A percentile compares a stretch with the other conserved stretches of the same genome.
Conservation (phyloP, 2,113 vertebrate genomes). For the Laticauda colubrina region DNA sequence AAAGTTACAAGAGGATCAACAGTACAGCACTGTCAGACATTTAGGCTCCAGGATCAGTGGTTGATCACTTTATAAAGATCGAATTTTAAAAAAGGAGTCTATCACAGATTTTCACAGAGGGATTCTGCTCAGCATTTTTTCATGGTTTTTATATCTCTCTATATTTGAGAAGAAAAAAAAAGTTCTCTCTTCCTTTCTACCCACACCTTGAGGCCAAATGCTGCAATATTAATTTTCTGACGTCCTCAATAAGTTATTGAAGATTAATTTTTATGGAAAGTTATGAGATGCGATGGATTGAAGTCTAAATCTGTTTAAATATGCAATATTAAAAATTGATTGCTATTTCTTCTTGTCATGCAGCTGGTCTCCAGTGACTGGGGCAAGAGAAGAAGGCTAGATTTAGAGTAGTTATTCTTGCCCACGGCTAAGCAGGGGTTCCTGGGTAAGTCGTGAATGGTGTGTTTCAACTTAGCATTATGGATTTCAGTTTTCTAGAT, state of each 20-base stretch:
- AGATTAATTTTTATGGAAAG: slow-evolving; percentile 65
- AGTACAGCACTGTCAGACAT: background rate
- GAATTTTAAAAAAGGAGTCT: slow-evolving; percentile 26
- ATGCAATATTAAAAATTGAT: slow-evolving; percentile 71
- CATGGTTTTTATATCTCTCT: background rate
- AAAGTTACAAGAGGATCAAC: background rate
- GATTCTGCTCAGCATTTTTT: slow-evolving; percentile 1
- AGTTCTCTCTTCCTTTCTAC: background rate
- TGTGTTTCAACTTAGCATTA: slow-evolving; percentile 29
- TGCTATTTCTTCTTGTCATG: slow-evolving; percentile 61
- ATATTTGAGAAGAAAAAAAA: slow-evolving; percentile 27
- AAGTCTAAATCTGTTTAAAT: slow-evolving; percentile 57
- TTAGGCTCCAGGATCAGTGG: background rate
- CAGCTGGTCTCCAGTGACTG: slow-evolving; percentile 41
- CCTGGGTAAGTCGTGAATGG: background rate
- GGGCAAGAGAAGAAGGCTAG: slow-evolving; percentile 54
- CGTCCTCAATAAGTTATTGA: slow-evolving; percentile 59
- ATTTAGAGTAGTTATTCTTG: slow-evolving; percentile 36
- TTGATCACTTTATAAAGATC: slow-evolving; percentile 19
- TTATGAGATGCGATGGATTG: slow-evolving; percentile 49
- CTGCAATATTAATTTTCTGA: slow-evolving; percentile 58
- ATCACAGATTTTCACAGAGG: slow-evolving; percentile 28
- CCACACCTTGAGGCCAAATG: slow-evolving; percentile 38
- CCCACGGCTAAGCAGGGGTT: slow-evolving; percentile 25
- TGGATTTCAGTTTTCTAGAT: slow-evolving; percentile 52